Conservation (phyloP, 2,888 invertebrate genomes). For the Mythimna loreyi region DNA sequence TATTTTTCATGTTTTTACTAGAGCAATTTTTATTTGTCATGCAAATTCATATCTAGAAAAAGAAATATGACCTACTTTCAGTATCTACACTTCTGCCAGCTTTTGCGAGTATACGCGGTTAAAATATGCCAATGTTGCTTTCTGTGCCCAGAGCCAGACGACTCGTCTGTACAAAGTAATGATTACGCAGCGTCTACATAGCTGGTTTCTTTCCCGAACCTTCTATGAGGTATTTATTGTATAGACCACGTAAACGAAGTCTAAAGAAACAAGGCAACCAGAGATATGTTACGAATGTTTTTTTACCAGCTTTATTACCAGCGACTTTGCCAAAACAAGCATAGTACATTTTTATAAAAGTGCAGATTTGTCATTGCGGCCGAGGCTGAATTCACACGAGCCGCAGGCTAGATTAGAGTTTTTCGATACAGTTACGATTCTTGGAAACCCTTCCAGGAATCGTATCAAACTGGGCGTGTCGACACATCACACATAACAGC, state of each 20-base stretch:
- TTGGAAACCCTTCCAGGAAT: too few species aligned
- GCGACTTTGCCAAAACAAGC: too few species aligned
- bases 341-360: too few species aligned
- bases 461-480: too few species aligned
- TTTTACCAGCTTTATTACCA: too few species aligned
- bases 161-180: slow-evolving; percentile 9
- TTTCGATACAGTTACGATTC: too few species aligned
- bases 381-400: too few species aligned
- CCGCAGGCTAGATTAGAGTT: too few species aligned
- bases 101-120: background rate
- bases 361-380: too few species aligned
- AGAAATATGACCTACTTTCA: background rate
- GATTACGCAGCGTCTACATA: slow-evolving; percentile 9
- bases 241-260: background rate
- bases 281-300: background rate
- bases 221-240: background rate
- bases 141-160: slow-evolving; percentile 9
- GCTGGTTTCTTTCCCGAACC: background rate
- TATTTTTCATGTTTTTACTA: background rate
- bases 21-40: background rate
- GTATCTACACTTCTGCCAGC: background rate
- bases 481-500: too few species aligned
- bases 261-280: background rate
- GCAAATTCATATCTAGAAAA: background rate
- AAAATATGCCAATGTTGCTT: background rate